Evolutionary conservation across 2,797 vertebrate species (phyloP), one percentile per base, ranked within the genome.

Genomic region (Pristis pectinata): DNA sequence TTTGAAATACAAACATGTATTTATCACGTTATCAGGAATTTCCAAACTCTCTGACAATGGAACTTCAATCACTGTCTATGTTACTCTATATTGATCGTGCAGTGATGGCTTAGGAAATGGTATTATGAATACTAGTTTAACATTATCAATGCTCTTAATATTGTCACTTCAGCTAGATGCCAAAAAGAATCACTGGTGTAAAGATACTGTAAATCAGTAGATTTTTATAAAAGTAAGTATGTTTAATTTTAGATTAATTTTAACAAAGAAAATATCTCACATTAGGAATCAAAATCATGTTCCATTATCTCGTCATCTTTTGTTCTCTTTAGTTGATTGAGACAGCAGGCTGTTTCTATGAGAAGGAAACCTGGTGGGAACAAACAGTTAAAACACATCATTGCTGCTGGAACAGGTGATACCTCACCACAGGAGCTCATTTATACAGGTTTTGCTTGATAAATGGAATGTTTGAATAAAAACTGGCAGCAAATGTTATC

Each of bases 391-490:
- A 89, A 56, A 92, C n/a, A 92, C 56, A 72, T 72, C 41, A 72
- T 24, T 74, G 70, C 92, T 94, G 92, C 70, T 94, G 41, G 41
- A 70, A 53, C 92, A 76, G 92, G 67, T 74, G 92, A 74, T 74
- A 92, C 30, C 92, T 76, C 41, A 53, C 70, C 19, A 41, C 67
- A 53, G 70, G 92, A 76, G 92, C 3, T 53, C 30, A 17, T 34
- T 76, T 49, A 94, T 53, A 94, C 92, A 74, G 44, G 41, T 94
- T 94, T 34, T 53, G 92, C 27, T 34, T 53, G 49, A 94, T 94
- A 94, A 74, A 74, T 94, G 92, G 49, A 76, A 56, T 94, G 70
- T 94, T 74, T 72, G 92, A 94, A 76, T 76, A 74, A 94, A 94
- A 94, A 74, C 53, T 94, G 92, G 70, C 70, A 94, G 72, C 44